A percentile compares a stretch with the other conserved stretches of the same genome.
phyloP scores from a whole-genome alignment of 2,113 vertebrate species.

The Oceanites oceanicus region DNA sequence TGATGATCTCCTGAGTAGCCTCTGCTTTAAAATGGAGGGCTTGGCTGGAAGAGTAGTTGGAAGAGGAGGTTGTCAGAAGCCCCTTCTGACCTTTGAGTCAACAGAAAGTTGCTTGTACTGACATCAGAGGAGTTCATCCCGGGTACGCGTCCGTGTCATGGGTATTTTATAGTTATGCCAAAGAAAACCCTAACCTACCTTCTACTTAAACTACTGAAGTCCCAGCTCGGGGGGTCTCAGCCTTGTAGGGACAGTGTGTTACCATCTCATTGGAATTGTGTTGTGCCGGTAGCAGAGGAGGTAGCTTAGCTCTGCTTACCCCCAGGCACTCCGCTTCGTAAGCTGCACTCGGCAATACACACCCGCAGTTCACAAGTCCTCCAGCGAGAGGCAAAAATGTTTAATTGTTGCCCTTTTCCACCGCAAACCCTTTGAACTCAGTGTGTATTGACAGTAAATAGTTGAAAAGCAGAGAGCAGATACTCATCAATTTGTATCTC shows the following conservation, averaged over 20 bases:
- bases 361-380: neutral
- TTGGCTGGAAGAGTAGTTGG: neutral
- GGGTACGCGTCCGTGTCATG: accelerated
- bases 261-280: too few relatives aligned
- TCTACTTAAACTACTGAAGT: neutral
- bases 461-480: neutral
- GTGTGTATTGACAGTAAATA: neutral
- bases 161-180: neutral
- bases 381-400: neutral
- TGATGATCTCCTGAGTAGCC: neutral
- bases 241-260: too few relatives aligned
- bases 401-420: neutral
- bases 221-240: neutral
- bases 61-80: neutral
- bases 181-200: neutral
- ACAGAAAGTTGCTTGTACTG: neutral
- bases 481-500: neutral
- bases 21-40: neutral
- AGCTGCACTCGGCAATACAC: neutral
- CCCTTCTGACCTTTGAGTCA: neutral
- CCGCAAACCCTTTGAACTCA: neutral
- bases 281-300: neutral
- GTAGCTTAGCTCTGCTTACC: neutral
- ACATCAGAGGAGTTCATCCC: neutral
- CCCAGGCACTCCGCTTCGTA: neutral